These are phyloP conservation scores for Chymomyza caudatula DNA, from an alignment of 2,888 invertebrate species.

Conservation along the genomic window DNA sequence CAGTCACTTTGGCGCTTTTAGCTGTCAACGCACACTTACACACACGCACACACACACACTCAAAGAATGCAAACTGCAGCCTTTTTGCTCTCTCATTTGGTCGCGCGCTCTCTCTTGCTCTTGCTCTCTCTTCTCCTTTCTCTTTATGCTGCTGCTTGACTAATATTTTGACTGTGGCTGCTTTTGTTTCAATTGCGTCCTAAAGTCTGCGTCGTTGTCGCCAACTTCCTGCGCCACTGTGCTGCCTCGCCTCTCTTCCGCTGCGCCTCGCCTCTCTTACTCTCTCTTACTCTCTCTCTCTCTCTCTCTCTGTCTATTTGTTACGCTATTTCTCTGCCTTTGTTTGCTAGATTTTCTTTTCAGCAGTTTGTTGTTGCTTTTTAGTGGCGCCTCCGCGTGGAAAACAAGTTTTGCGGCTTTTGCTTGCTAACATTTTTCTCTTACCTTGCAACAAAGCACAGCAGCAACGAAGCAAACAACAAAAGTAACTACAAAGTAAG, in stretches of 20 bases:
- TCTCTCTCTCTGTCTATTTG: background rate
- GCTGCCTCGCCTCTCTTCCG: background rate
- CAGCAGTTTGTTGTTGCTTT: background rate
- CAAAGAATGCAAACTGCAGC: background rate
- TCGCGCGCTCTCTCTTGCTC: background rate
- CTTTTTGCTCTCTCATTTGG: background rate
- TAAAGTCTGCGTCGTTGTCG: background rate
- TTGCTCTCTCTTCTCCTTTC: background rate
- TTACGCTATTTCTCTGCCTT: constrained; percentile 3
- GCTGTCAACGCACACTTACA: constrained; percentile 41
- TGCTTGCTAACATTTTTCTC: constrained; percentile 13
- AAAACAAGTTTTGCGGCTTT: constrained; percentile 24
- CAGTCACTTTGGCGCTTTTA: constrained; percentile 65
- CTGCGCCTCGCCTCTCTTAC: background rate
- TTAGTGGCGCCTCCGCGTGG: constrained; percentile 1
- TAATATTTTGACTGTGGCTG: background rate
- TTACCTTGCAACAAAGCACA: constrained; percentile 5
- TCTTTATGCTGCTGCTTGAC: background rate
- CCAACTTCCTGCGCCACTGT: background rate
- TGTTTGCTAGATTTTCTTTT: background rate
- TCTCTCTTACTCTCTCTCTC: background rate
- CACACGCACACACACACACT: constrained; percentile 19
- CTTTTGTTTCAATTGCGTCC: background rate
- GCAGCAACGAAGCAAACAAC: background rate
- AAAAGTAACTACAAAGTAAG: background rate